Conservation (phyloP, 2,888 invertebrate species). For the Miltochrista miniata region DNA sequence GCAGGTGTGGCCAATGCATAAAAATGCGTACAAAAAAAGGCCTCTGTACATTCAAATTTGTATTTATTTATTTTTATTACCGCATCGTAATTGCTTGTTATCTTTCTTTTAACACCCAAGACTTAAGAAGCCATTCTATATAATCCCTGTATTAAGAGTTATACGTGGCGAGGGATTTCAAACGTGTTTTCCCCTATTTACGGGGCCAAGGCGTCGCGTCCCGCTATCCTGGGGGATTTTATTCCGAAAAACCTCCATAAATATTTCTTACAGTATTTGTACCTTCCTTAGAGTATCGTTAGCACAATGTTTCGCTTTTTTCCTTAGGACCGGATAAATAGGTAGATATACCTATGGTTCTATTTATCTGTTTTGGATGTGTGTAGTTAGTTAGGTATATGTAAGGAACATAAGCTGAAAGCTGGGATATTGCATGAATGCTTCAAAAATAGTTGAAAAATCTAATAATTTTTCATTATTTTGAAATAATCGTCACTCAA, state of each 20-base stretch:
- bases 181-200: constrained; percentile 78
- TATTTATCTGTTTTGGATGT: too few relatives aligned
- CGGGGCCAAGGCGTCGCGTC: constrained; percentile 63
- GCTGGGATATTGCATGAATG: too few relatives aligned
- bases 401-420: too few relatives aligned
- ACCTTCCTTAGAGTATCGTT: constrained; percentile 81
- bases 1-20: background rate
- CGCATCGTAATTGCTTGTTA: constrained; percentile 73
- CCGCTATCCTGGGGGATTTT: constrained; percentile 72
- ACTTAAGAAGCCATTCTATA: constrained; percentile 76
- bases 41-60: constrained; percentile 33
- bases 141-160: constrained; percentile 81
- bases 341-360: too few relatives aligned
- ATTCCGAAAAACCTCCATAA: constrained; percentile 82
- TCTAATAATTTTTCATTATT: too few relatives aligned
- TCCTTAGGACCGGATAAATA: too few relatives aligned
- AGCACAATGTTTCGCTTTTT: constrained; percentile 74
- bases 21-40: constrained; percentile 15
- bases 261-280: constrained; percentile 83
- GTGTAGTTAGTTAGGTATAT: too few relatives aligned
- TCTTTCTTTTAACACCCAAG: constrained; percentile 76
- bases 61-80: constrained; percentile 53
- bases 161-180: constrained; percentile 77
- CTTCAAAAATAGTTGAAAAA: too few relatives aligned
- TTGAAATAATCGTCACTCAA: too few relatives aligned